Base-by-base conservation (phyloP, 2,888 invertebrate species). In the Melanostoma mellinum region DNA sequence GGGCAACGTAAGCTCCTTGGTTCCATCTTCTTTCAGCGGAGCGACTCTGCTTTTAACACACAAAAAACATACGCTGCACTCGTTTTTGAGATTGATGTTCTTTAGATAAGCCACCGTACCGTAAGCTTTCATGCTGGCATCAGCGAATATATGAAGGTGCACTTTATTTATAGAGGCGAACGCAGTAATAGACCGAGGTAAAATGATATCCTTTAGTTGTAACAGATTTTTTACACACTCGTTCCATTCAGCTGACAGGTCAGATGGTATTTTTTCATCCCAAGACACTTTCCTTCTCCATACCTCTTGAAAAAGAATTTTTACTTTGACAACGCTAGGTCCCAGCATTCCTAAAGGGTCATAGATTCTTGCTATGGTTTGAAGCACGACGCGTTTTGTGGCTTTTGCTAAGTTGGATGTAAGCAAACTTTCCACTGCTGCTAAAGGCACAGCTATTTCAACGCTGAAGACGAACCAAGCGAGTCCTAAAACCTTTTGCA, bases 1-100 rank as follows among this genome's bases (percentile, higher is more conserved):
- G n/a, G 44, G 44, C 32, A 44, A n/a, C 4, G 42, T 60, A 2
- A 52, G 42, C 20, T 60, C 40, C 8, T 60, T 60, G 10, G 33
- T 50, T 35, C 60, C 40, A 42, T 50, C 60, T 8, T 42, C 9
- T 42, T 42, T 42, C n/a, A 42, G 42, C 6, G 42, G 42, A 9
- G 42, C 42, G 9, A 42, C 42, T 3, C 42, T 8, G n/a, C 42
- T 42, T n/a, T 42, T 42, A 9, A 4, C 42, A 8, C 42, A 42
- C n/a, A 42, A 42, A 42, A 42, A 42, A n/a, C 9, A 42, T 42
- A n/a, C n/a, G 6, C n/a, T 8, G 42, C 6, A 8, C n/a, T 42
- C 42, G n/a, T n/a, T 4, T 42, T 8, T 9, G n/a, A n/a, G 3
- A n/a, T 42, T 8, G 42, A 8, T 42, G 42, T 42, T 9, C n/a